Evolutionary conservation across 2,113 vertebrate genomes (phyloP), one percentile per base, ranked within the genome.

Genomic region (Phalacrocorax pelagicus): DNA sequence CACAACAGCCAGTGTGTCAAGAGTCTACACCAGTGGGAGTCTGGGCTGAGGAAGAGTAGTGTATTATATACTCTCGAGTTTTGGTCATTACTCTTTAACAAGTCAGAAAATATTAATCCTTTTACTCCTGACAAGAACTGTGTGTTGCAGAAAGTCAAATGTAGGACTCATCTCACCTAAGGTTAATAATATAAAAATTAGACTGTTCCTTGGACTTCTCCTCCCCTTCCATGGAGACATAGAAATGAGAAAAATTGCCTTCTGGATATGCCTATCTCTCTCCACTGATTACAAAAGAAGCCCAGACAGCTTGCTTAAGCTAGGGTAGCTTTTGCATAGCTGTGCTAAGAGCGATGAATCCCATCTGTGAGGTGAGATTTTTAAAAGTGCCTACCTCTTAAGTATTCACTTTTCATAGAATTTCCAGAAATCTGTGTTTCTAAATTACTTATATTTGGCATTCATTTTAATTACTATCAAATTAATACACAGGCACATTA

Each of bases 391-490:
- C 93, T 83, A 34, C 67, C 12, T 65, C 11, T 65, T 57, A 52
- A 40, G 5, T 44, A 66, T 79, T 71, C 32, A 58, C 10, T 88
- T 92, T 90, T 62, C 52, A 58, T 3, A 57, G 24, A 15, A 9
- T 88, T 87, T 72, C 24, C 5, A 30, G 40, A 85, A 88, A n/a
- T 15, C 6, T 42, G 8, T 86, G 5, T 63, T 94, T 81, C 32
- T 87, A 51, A 69, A 52, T 69, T 61, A 42, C 40, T 86, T 83
- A 18, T 30, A 54, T n/a, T 89, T 81, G 44, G 17, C 47, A 18
- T 81, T 79, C 40, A 51, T 66, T 81, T 92, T 44, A 90, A 88
- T 78, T 80, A 38, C 7, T 88, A 29, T 49, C n/a, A 75, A 71
- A 87, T 61, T 12, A 70, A 59, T 59, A 81, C 61, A 62, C 34